Conservation (phyloP, 2,113 vertebrate species). For the Gymnorhina tibicen region DNA sequence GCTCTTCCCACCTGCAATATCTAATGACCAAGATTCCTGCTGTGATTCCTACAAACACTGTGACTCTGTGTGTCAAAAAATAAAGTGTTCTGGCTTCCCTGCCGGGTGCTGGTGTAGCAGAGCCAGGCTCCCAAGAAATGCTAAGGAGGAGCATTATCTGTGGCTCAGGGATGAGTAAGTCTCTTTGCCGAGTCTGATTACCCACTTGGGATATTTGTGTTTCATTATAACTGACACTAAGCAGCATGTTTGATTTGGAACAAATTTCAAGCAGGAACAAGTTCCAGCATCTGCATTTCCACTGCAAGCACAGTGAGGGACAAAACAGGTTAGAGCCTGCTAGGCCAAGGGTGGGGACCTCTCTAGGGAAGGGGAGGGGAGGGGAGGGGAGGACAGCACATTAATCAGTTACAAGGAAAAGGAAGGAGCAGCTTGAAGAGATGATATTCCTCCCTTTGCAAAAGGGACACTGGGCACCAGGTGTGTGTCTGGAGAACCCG, state of each 20-base stretch:
- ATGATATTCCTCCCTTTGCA: neutral
- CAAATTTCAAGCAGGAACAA: constrained; percentile 52
- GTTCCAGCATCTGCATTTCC: constrained; percentile 53
- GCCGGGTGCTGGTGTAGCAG: neutral
- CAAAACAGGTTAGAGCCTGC: constrained; percentile 58
- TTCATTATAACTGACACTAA: constrained; percentile 20
- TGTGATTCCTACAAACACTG: neutral
- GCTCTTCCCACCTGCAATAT: neutral
- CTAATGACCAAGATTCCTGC: neutral
- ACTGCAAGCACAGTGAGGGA: neutral
- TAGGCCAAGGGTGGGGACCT: constrained; percentile 46
- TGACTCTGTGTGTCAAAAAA: neutral
- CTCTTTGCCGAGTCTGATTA: neutral
- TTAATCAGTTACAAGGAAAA: constrained; percentile 3
- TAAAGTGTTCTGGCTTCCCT: neutral
- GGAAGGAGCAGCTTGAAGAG: neutral
- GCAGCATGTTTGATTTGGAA: constrained; percentile 39
- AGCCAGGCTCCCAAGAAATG: neutral
- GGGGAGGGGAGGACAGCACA: neutral
- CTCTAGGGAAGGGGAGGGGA: neutral
- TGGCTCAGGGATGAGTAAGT: neutral
- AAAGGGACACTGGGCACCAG: neutral
- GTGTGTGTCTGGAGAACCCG: neutral
- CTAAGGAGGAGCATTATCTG: neutral
- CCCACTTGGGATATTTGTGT: neutral